Base-by-base conservation (phyloP, 2,888 invertebrate species). In the Cinara cedri region DNA sequence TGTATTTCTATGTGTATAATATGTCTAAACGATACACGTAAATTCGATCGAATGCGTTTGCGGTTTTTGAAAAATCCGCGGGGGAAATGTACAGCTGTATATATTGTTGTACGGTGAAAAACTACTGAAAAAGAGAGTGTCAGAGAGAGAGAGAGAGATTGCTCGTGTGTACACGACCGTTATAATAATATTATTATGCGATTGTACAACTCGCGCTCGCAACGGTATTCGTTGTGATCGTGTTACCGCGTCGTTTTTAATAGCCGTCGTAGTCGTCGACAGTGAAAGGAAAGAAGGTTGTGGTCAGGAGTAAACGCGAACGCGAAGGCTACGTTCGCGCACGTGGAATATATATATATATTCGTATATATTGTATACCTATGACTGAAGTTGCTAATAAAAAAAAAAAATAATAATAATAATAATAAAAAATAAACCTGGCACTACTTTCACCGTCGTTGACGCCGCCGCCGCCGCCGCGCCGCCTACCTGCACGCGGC, bases 231-330 rank as follows among this genome's bases (percentile, higher is more conserved):
- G 71, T 55, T 71, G 42, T 44, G 55, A 71, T 71, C 55, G 24
- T 60, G 60, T 60, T 70, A 54, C 70, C 72, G 57, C 13, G n/a
- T 49, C 46, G 51, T 54, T 19, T 16, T 16, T 54, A 34, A 21
- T 11, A n/a, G 24, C 63, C 19, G n/a, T 51, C 16, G 21, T 44
- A 14, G 72, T 51, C 78, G 70, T 49, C 78, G 78, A 78, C 78
- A 78, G 78, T 78, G 78, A 78, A 78, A 78, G 78, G 78, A 70
- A 78, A 78, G 78, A 78, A 78, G 78, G 78, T 78, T 78, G 78
- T 78, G 78, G 78, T 78, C 78, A 78, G 78, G 78, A 78, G 68
- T 78, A 68, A 57, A 68, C 60, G 55, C 55, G 65, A 11, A n/a
- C 65, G 57, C 68, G 76, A 76, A 76, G 76, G 76, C 76, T 76